Base-by-base conservation (phyloP, 2,888 invertebrate genomes). In the Tiliacea aurago region DNA sequence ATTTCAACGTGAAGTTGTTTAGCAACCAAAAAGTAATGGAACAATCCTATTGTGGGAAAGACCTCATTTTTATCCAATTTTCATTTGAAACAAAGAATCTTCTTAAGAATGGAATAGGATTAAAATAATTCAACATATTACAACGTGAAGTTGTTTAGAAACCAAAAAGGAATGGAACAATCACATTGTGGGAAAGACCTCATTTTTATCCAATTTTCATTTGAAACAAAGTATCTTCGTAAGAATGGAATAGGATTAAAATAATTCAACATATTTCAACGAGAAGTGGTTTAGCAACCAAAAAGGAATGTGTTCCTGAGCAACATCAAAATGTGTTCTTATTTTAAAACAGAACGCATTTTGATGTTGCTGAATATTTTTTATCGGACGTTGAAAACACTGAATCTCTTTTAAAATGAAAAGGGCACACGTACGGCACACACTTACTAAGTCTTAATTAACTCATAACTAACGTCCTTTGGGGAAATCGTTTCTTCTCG, bases 121-220 rank as follows among this genome's bases (percentile, higher is more conserved):
- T 81, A 81, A 87, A 83, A 82, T 88, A 80, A 77, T 83, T 78
- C 59, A 78, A 86, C 66, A 74, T 74, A 83, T 81, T 76, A 76
- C 72, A 73, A 73, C 66, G 63, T 62, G 58, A 51, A 73, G 53
- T 73, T 64, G 58, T 63, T 66, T 59, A n/a, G n/a, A n/a, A n/a
- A n/a, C n/a, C n/a, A n/a, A n/a, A n/a, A n/a, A n/a, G n/a, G 95
- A 95, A 95, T 94, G 91, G 94, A 94, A 95, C 94, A 94, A 94
- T 95, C 93, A 93, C 92, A 93, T 90, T 91, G 93, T 92, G 92
- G 92, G 87, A 89, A 89, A 90, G 88, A 87, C 87, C 89, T 87
- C 90, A 90, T 91, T 92, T 92, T 92, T 89, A 89, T 91, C 87
- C 86, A 85, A 90, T 90, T 92, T 88, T 88, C 86, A 89, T 89